A percentile compares a stretch with the other conserved stretches of the same genome.
Evolutionary conservation across 2,888 invertebrate species (phyloP).

Genomic region (Icerya purchasi): DNA sequence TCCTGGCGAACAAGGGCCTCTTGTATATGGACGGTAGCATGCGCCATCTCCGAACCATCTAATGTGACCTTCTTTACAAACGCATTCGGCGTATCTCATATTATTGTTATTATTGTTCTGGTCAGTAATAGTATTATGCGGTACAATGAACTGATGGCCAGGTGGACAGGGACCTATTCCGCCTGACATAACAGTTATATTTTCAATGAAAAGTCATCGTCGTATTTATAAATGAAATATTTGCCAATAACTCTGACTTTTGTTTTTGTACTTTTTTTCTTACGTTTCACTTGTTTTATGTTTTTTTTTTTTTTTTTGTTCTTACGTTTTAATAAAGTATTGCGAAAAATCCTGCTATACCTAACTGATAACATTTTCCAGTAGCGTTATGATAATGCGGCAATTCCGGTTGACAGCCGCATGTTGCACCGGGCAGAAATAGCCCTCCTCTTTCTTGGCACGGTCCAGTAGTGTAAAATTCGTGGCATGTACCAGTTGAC

Average conservation of each 20-base stretch:
- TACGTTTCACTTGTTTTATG: too few relatives aligned
- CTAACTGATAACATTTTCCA: conserved; percentile 50
- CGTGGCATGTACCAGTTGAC: conserved; percentile 45
- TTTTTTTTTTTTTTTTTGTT: too few relatives aligned
- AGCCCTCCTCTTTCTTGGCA: conserved; percentile 52
- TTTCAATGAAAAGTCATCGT: neutral
- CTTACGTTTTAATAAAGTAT: too few relatives aligned
- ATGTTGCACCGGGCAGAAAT: conserved; percentile 49
- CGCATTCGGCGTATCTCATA: conserved; percentile 18
- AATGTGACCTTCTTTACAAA: conserved; percentile 21
- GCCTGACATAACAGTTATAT: conserved; percentile 33
- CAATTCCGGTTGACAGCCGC: conserved; percentile 46
- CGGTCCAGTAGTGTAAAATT: conserved; percentile 55
- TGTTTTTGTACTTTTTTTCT: too few relatives aligned
- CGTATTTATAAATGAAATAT: neutral
- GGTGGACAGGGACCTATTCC: conserved; percentile 49
- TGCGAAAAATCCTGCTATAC: too few relatives aligned
- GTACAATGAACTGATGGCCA: conserved; percentile 46
- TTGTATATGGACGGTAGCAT: conserved; percentile 58
- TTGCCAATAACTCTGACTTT: neutral
- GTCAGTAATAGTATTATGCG: conserved; percentile 15
- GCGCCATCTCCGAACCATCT: conserved; percentile 21
- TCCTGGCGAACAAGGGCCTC: conserved; percentile 42
- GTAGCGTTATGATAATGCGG: conserved; percentile 52
- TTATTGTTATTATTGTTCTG: conserved; percentile 4